Base-by-base conservation (phyloP, 2,113 vertebrate species). In the Phalacrocorax brasilianus region DNA sequence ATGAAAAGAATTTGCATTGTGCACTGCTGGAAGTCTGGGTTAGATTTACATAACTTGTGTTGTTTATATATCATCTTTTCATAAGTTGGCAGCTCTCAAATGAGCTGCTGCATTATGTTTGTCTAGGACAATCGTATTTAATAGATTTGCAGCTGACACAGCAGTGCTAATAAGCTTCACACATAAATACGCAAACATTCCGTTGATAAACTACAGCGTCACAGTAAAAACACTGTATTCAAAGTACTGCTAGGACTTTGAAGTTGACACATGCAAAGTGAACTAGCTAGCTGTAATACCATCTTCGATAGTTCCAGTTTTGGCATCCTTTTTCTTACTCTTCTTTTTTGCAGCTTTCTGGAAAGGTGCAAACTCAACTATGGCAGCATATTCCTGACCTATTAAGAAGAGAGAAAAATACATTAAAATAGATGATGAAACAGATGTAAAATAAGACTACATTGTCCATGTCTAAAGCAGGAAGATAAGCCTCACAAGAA, bases 281-380 rank as follows among this genome's bases (percentile, higher is more conserved):
- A 85, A 89, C 18, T 74, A 94, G 66, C 12, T 52, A 23, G 35
- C 85, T 83, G 82, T 95, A 94, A 70, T 98, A 99, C 99, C 99
- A 95, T 99, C 99, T 89, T 98, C 98, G 7, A 99, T 99, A 78
- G 99, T 99, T 95, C 99, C 99, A 96, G 98, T 99, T 98, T 99
- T 99, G 68, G 99, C 98, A 96, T 99, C 99, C 95, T 98, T 99
- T 92, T 99, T 99, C 98, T 99, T 99, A 95, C 67, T 99, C 97
- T 98, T 99, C 98, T 99, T 99, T 98, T 99, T 99, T 95, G 99
- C 98, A 96, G 99, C 98, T 98, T 99, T 99, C 98, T 99, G 99
- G 98, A 99, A 99, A 77, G 99, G 99, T 58, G 99, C 99, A 98
- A 99, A 99, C 97, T 99, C 99, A 93, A 99, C 99, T 85, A 99